phyloP scores from a whole-genome alignment of 2,888 invertebrate species.

The Linyphia triangularis region DNA sequence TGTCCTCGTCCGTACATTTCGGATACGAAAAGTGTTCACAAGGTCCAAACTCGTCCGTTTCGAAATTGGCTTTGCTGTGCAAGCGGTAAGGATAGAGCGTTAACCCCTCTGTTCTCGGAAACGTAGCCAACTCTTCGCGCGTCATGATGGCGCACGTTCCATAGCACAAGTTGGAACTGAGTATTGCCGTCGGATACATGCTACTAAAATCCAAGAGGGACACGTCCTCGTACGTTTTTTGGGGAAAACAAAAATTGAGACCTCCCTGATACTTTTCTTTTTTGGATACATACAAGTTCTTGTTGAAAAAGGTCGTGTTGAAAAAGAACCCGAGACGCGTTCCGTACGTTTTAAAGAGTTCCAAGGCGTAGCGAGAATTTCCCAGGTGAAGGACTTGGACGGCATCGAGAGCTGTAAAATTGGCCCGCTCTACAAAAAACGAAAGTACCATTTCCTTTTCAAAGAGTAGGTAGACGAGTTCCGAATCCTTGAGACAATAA shows the following conservation, averaged over 20 bases:
- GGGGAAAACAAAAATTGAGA: slow-evolving; percentile 8
- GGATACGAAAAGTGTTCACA: not conserved
- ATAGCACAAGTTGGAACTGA: slow-evolving; percentile 40
- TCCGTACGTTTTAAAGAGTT: slow-evolving; percentile 39
- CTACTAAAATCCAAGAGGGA: slow-evolving; percentile 51
- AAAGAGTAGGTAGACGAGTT: slow-evolving; percentile 12
- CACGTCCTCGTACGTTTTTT: not conserved
- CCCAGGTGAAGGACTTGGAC: not conserved
- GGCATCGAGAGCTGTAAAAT: slow-evolving; percentile 10
- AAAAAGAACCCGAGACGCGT: slow-evolving; percentile 25
- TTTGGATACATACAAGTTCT: not conserved
- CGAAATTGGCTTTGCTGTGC: slow-evolving; percentile 8
- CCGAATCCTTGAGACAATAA: slow-evolving; percentile 34
- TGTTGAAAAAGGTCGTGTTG: slow-evolving; percentile 10
- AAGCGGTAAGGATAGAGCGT: not conserved
- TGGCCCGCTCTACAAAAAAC: slow-evolving; percentile 21
- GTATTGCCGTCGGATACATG: slow-evolving; percentile 31
- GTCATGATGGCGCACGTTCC: slow-evolving; percentile 41
- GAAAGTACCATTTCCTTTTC: slow-evolving; percentile 12
- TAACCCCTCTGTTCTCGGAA: not conserved
- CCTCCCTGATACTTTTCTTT: slow-evolving; percentile 34
- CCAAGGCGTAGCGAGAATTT: slow-evolving; percentile 15
- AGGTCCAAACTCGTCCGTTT: not conserved
- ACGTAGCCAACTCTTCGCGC: not conserved
- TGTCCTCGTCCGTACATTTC: not conserved